Conservation (phyloP, 2,888 invertebrate species). For the Nephrotoma appendiculata region DNA sequence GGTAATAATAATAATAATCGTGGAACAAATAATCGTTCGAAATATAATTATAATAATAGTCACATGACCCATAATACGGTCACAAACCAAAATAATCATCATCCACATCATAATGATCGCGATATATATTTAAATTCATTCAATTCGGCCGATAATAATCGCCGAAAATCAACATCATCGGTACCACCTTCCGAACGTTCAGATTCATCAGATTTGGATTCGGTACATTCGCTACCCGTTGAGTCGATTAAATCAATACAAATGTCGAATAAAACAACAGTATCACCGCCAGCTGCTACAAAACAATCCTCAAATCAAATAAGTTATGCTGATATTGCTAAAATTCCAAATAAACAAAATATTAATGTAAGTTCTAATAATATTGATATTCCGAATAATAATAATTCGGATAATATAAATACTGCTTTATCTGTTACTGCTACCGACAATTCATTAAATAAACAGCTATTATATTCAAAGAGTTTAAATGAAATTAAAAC, state of each 20-base stretch:
- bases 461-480: constrained; percentile 4
- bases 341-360: constrained; percentile 29
- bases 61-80: not conserved
- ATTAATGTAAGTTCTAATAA: not conserved
- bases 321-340: constrained; percentile 75
- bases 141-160: constrained; percentile 18
- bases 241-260: constrained; percentile 23
- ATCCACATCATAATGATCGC: constrained; percentile 12
- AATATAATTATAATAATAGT: constrained; percentile 7
- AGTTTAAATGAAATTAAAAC: constrained; percentile 15
- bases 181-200: constrained; percentile 74
- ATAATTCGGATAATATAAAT: not conserved
- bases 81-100: constrained; percentile 14
- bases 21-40: constrained; percentile 3
- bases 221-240: constrained; percentile 70
- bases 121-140: constrained; percentile 17
- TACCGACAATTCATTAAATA: not conserved
- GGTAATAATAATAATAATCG: constrained; percentile 7
- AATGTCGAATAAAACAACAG: constrained; percentile 23
- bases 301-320: constrained; percentile 16
- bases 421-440: not conserved
- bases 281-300: not conserved
- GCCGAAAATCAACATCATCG: constrained; percentile 58
- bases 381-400: not conserved
- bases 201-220: constrained; percentile 69